Base-by-base conservation (phyloP, 1,140 invertebrate species). In the Aphidius ervi region DNA sequence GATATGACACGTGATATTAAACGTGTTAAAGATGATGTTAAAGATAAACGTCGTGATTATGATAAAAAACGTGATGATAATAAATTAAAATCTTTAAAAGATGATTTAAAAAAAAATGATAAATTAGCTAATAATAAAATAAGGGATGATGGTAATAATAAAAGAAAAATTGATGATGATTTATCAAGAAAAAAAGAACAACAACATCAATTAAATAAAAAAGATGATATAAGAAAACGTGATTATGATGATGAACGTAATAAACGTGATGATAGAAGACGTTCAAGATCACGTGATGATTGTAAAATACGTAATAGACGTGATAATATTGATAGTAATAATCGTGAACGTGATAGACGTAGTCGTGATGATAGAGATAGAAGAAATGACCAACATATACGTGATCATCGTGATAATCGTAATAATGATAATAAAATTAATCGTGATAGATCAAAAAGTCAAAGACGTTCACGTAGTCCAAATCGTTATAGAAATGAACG, bases 51-150 rank as follows among this genome's bases (percentile, higher is more conserved):
- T 66, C 75, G 20, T 72, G 67, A 61, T 61, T 64, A 55, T 23
- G 73, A 75, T 9, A 73, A 64, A 59, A 65, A 72, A 66, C 59
- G 72, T 67, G 68, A 79, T 1, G 71, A 77, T 23, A 74, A 69
- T 56, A 58, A 49, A 31, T 31, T 31, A 31, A 31, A 31, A 56
- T 68, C 68, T 45, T 37, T 60, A 63, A 82, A 62, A 66, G 68
- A 68, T 41, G 60, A 70, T 65, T 56, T 56, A 5, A 71, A 66
- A 16, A 81, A 76, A 74, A 76, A 82, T 63, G 77, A 84, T 63
- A 73, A 76, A 72, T 77, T 68, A 61, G 74, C 70, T 53, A 74
- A 78, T 73, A 75, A 81, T 67, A 75, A 83, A 63, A 60, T 56
- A 65, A 68, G 72, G 72, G 78, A 72, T 59, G 78, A 75, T 20